Conservation (phyloP, 2,797 vertebrate genomes). For the Chlorospingus flavigularis region DNA sequence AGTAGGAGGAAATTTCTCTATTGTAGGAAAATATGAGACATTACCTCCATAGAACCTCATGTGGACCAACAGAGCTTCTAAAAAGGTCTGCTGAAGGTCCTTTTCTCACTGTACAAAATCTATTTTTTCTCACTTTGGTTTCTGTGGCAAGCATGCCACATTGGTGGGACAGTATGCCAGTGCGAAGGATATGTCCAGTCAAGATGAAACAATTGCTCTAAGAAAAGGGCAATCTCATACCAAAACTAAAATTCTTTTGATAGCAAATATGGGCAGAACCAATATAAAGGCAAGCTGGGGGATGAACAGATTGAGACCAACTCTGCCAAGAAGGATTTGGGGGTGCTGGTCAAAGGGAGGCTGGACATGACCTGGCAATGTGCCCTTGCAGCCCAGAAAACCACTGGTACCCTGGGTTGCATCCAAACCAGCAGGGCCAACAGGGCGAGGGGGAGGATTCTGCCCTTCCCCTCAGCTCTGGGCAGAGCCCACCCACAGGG, state of each 20-base stretch:
- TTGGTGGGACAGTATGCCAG: neutral
- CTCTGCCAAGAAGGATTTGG: neutral
- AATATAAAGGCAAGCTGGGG: neutral
- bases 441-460: rapidly evolving
- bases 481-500: too few relatives aligned
- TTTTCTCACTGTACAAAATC: neutral
- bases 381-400: neutral
- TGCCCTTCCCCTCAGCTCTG: neutral
- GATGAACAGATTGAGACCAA: neutral
- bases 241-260: neutral
- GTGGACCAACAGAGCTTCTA: neutral
- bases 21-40: neutral
- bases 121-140: neutral
- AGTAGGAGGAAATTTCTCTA: neutral
- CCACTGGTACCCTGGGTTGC: neutral
- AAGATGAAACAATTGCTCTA: neutral
- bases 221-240: neutral
- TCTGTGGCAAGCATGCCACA: neutral
- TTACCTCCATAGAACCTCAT: neutral
- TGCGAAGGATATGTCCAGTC: neutral
- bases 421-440: neutral
- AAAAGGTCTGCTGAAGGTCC: neutral
- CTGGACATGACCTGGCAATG: neutral
- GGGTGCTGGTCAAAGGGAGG: neutral
- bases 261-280: neutral